Conservation (phyloP, 2,888 invertebrate genomes). For the Gibbula magus region DNA sequence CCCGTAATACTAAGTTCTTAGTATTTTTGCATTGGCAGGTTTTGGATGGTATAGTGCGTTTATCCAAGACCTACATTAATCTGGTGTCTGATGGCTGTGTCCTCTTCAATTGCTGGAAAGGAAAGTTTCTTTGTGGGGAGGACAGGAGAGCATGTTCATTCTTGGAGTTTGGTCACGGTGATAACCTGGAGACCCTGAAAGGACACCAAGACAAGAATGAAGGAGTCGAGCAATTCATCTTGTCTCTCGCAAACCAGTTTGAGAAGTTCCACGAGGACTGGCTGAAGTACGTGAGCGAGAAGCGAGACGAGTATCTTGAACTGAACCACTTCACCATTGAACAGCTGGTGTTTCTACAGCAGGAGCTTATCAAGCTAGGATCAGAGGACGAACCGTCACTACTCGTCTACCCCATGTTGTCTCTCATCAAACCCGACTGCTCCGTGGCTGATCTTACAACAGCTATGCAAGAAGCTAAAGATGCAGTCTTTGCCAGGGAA, state of each 20-base stretch:
- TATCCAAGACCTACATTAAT: constrained; percentile 59
- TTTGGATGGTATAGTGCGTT: constrained; percentile 60
- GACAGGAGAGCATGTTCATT: constrained; percentile 45
- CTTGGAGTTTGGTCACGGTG: constrained; percentile 50
- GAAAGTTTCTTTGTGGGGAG: constrained; percentile 53
- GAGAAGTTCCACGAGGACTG: constrained; percentile 58
- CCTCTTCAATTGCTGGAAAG: constrained; percentile 62
- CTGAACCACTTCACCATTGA: constrained; percentile 66
- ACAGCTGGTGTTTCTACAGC: constrained; percentile 66
- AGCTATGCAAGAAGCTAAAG: constrained; percentile 45
- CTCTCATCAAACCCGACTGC: constrained; percentile 50
- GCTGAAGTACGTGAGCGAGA: constrained; percentile 51
- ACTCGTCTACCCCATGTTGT: constrained; percentile 53
- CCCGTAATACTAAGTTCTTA: background rate
- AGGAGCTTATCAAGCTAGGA: constrained; percentile 54
- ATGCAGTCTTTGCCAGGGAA: constrained; percentile 30
- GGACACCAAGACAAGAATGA: constrained; percentile 31
- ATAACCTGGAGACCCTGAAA: constrained; percentile 28
- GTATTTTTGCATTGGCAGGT: constrained; percentile 46
- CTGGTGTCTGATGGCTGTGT: constrained; percentile 64
- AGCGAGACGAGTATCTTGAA: constrained; percentile 47
- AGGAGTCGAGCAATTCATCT: constrained; percentile 46
- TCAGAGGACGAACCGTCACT: constrained; percentile 35
- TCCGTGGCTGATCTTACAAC: constrained; percentile 43
- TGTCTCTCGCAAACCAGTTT: constrained; percentile 54